These are phyloP conservation scores for Peromyscus aztecus DNA, from an alignment of 2,797 vertebrate genomes.

Conservation along the genomic window DNA sequence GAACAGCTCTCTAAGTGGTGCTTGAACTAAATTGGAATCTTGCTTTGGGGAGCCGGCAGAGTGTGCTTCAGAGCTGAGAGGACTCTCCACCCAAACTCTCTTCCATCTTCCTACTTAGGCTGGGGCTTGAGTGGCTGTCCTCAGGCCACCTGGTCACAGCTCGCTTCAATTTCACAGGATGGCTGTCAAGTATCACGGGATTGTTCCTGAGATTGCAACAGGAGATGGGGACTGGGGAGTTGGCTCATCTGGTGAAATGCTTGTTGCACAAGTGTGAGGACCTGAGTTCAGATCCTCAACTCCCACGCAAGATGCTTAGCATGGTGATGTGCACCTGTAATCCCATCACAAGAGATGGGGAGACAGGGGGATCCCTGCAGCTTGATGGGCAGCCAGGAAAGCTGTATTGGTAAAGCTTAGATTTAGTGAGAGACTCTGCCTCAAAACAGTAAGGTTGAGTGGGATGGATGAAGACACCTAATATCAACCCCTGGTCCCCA, in stretches of 20 bases:
- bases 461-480: too few relatives aligned
- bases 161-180: constrained; percentile 33
- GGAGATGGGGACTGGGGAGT: neutral
- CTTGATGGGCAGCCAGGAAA: neutral
- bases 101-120: neutral
- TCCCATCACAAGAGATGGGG: too few relatives aligned
- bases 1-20: constrained; percentile 18
- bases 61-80: neutral
- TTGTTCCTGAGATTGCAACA: neutral
- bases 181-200: neutral
- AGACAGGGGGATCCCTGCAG: too few relatives aligned
- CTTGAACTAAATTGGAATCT: constrained; percentile 49
- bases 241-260: neutral
- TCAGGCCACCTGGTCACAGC: neutral
- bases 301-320: neutral
- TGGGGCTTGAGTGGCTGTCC: neutral
- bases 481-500: neutral
- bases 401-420: neutral
- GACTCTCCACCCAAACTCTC: neutral
- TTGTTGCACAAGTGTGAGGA: neutral
- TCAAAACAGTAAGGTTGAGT: neutral
- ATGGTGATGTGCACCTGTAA: neutral
- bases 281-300: neutral
- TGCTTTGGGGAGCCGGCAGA: neutral
- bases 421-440: neutral